These are phyloP conservation scores for Anolis apletophallus DNA, from an alignment of 2,797 vertebrate species.

Conservation along the genomic window DNA sequence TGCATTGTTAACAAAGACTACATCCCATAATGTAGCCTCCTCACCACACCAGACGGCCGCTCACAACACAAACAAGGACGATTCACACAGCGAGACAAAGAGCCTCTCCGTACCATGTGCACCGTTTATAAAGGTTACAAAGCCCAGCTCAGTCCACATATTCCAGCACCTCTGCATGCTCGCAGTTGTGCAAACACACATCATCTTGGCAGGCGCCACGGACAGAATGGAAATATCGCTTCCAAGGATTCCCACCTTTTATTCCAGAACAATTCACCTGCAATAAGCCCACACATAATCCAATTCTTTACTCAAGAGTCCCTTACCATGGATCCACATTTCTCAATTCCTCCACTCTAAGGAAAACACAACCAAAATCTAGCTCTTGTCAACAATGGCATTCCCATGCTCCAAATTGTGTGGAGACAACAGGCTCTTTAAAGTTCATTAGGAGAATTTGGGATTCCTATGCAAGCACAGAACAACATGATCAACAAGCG, in stretches of 20 bases:
- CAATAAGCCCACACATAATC: background rate
- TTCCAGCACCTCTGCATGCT: background rate
- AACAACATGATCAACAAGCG: too few relatives aligned
- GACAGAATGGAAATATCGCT: background rate
- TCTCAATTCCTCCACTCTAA: background rate
- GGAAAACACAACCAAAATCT: background rate
- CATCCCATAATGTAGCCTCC: slow-evolving; percentile 14
- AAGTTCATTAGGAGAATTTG: background rate
- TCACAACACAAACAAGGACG: slow-evolving; percentile 33
- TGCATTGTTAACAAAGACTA: slow-evolving; percentile 25
- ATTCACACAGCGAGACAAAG: slow-evolving; percentile 35
- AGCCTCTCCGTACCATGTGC: background rate
- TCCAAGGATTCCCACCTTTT: background rate
- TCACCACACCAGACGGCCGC: slow-evolving; percentile 6
- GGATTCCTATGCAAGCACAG: too few relatives aligned
- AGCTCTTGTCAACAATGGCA: background rate
- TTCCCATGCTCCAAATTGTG: too few relatives aligned
- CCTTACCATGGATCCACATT: background rate
- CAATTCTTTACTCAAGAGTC: background rate
- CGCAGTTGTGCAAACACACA: background rate
- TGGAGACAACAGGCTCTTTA: background rate
- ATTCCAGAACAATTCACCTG: background rate
- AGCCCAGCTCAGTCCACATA: background rate
- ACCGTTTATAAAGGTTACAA: slow-evolving; percentile 8
- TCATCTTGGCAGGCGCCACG: background rate